Evolutionary conservation across 2,888 invertebrate species (phyloP), one percentile per base, ranked within the genome.

Genomic region (Ceraclea dissimilis): DNA sequence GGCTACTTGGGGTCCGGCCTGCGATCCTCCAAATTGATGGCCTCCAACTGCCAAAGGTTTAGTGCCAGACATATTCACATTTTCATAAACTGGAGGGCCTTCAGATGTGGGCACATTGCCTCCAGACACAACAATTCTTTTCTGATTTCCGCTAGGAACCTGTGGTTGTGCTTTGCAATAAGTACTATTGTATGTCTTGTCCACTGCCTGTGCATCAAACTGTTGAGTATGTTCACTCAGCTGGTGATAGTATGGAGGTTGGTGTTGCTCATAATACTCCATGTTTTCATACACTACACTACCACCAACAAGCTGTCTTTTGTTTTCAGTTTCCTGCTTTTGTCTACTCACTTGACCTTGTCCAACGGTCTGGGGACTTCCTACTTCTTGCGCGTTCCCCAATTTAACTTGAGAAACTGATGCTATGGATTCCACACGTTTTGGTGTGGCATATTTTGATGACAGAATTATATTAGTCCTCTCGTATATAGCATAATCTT

Each of bases 121-220:
- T 74, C 48, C 72, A 62, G 59, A 75, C 74, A 18, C 73, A 71
- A 60, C 76, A 62, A 65, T 63, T 67, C 72, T 74, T 61, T 70
- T 67, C 65, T 73, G 76, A 18, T 71, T 69, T 62, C 80, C 81
- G 18, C 82, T 79, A 57, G 88, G 85, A 46, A 88, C 86, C 72
- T 91, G 90, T 0, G 91, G 90, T 67, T 90, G 90, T 8, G 90
- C 90, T 69, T 88, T 87, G 61, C 85, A 83, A 63, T 81, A 81
- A 43, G 74, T 73, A 44, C 74, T 72, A 67, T 75, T 79, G 74
- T 71, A 79, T 68, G 73, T 77, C 1, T 74, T 74, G 64, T 74
- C 75, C 5, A 77, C 66, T 67, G 72, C 26, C 11, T 33, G n/a
- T 13, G 39, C 16, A 21, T 50, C 53, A 18, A 26, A 31, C 13